Base-by-base conservation (phyloP, 2,888 invertebrate genomes). In the Dendrolimus houi region DNA sequence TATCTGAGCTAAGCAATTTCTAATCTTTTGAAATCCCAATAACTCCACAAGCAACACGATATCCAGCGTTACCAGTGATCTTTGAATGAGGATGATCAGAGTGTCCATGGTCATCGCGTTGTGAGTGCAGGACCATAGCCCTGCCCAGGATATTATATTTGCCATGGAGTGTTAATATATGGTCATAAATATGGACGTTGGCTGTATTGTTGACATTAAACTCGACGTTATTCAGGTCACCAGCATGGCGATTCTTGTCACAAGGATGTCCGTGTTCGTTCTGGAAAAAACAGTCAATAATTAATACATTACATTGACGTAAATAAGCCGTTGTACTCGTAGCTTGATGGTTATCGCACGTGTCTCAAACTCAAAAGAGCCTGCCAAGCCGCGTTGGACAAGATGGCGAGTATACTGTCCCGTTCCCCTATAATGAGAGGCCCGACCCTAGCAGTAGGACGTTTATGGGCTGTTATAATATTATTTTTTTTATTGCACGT, bases 11-110 rank as follows among this genome's bases (percentile, higher is more conserved):
- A 29, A 29, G 29, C 29, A 2, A 29, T 29, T 29, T 3, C 29
- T 29, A 29, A 29, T 29, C 6, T 29, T 29, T 29, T 29, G 29
- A 2, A 29, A 29, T 29, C 29, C 95, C 95, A 75, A 97, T 94
- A 75, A 96, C 93, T 54, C 96, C 97, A 72, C 97, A 97, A 8
- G 94, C 96, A 55, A 94, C 87, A 60, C 97, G 92, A 3, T 92
- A 93, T 1, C 97, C 97, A 9, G 97, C 95, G 74, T 97, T 95
- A 65, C 97, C 97, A 0, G 96, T 97, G 65, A 92, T 94, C 81
- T 91, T 88, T 52, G 96, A 97, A 67, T 95, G 95, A 0, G 92
- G 87, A 64, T 93, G 92, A 13, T 91, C 92, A n/a, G 93, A 93
- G 66, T 85, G 90, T 29, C 97, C 97, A 60, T 94, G 92, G 86